phyloP scores from a whole-genome alignment of 1,140 invertebrate genomes.

The Brachystomella parvula region DNA sequence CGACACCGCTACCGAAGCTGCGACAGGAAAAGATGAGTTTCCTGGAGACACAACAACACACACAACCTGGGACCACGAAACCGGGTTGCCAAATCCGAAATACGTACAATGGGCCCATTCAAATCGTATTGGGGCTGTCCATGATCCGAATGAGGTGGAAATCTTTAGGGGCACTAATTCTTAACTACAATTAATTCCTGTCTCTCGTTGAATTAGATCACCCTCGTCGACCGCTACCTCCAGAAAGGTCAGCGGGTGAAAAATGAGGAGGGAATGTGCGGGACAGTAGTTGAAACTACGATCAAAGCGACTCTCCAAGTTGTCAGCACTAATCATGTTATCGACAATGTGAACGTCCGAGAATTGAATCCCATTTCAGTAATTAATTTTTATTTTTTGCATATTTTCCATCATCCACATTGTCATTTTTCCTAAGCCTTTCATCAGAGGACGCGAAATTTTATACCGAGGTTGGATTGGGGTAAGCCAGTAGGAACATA shows the following conservation, averaged over 20 bases:
- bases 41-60: not conserved
- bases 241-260: conserved; percentile 20
- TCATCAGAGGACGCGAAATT: not conserved
- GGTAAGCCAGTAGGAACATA: not conserved
- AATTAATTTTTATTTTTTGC: conserved; percentile 30
- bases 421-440: not conserved
- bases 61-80: not conserved
- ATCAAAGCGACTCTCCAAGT: conserved; percentile 74
- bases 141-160: not conserved
- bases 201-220: conserved; percentile 5
- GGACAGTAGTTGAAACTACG: conserved; percentile 51
- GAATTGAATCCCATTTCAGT: conserved; percentile 67
- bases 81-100: not conserved
- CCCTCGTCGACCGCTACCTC: conserved; percentile 26
- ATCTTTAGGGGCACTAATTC: not conserved
- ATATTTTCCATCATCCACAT: not conserved
- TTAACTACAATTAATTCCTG: not conserved
- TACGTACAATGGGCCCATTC: conserved; percentile 8
- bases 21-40: not conserved
- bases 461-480: not conserved
- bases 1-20: not conserved
- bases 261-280: conserved; percentile 12
- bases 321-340: conserved; percentile 73
- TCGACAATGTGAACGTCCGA: conserved; percentile 69
- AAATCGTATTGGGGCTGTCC: not conserved